These are phyloP conservation scores for Listronotus oregonensis DNA, from an alignment of 1,140 invertebrate genomes.

Conservation along the genomic window DNA sequence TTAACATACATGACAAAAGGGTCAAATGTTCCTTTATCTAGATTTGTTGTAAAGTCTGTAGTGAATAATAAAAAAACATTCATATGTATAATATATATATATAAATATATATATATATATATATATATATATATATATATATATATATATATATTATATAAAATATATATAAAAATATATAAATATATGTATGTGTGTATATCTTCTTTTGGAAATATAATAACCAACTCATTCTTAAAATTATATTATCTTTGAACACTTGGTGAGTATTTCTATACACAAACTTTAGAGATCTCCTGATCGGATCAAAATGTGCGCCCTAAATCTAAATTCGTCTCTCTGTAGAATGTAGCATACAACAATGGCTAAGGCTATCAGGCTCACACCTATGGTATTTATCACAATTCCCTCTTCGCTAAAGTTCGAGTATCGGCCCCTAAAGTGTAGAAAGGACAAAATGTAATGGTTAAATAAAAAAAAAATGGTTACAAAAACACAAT, in stretches of 20 bases:
- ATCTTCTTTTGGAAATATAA: too few species aligned
- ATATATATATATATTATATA: too few species aligned
- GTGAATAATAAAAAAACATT: too few species aligned
- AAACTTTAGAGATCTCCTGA: conserved; percentile 56
- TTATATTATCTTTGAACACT: conserved; percentile 7
- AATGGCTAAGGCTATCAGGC: conserved; percentile 73
- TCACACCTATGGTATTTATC: conserved; percentile 75
- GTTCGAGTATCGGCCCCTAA: conserved; percentile 64
- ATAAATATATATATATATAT: too few species aligned
- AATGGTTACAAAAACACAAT: conserved; percentile 22
- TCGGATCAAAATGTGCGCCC: conserved; percentile 58
- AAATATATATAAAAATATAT: too few species aligned
- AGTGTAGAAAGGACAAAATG: conserved; percentile 21
- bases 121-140: too few species aligned
- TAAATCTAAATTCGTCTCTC: conserved; percentile 57
- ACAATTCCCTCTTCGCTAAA: conserved; percentile 72
- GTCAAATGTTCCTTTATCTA: too few species aligned
- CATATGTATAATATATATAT: too few species aligned
- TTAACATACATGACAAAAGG: too few species aligned
- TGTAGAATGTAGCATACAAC: conserved; percentile 63
- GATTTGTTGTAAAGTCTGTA: too few species aligned
- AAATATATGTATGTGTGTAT: too few species aligned
- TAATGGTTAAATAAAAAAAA: conserved; percentile 32
- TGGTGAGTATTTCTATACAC: conserved; percentile 14
- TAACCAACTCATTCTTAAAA: background rate